Evolutionary conservation across 2,113 vertebrate genomes (phyloP), one percentile per base, ranked within the genome.

Genomic region (Scolopax mira): DNA sequence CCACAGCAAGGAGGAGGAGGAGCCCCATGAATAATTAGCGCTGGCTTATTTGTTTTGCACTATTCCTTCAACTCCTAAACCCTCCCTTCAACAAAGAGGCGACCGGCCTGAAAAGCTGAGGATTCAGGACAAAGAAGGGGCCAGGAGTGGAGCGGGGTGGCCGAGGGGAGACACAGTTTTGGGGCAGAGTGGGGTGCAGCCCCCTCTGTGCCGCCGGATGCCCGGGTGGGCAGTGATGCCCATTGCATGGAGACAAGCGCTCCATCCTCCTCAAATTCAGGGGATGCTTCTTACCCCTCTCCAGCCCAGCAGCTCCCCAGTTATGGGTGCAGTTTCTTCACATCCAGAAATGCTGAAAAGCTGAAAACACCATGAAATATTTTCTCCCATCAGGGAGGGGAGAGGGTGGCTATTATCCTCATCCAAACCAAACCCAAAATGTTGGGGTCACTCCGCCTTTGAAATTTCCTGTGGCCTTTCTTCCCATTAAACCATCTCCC

Each of bases 401-500:
- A 87, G 79, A 14, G 7, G 71, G 79, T 3, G 3, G 51, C 49
- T 85, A 44, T 95, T 78, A 82, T 93, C 89, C 77, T 42, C 28
- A 54, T 61, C 71, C 88, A 87, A 94, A 79, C 70, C 52, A 58
- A 85, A 46, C 93, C 87, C 2, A 18, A 86, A 90, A 96, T 73
- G 80, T 97, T 96, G 66, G 88, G 72, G 93, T 95, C 62, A n/a
- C 72, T 75, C 67, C 5, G 52, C 85, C 94, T 95, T 95, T 94
- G 95, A 93, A 94, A 92, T 89, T 89, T 69, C 89, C 87, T 11
- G 24, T 24, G 11, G 91, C 90, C 91, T 94, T 94, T 96, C 88
- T 94, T 95, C 93, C 95, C 89, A 92, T 92, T 84, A 81, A 92
- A 92, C 33, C 79, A 18, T 33, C 92, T 88, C 93, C 85, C 37